Percentiles rank a stretch among this genome's conserved stretches.
phyloP scores from a whole-genome alignment of 2,113 vertebrate genomes.

The Tiliqua scincoides region DNA sequence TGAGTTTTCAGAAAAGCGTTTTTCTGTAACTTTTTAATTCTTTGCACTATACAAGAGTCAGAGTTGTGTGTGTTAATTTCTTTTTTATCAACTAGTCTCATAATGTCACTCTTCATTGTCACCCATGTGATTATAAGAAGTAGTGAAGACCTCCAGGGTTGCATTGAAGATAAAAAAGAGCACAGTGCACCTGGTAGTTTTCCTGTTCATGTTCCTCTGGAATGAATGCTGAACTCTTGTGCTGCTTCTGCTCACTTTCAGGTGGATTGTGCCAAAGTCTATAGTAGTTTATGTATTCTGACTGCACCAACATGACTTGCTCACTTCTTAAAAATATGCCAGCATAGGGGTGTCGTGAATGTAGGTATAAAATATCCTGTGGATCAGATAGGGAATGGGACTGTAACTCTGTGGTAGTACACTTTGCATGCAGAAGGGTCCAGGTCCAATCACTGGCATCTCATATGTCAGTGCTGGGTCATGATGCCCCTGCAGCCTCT shows the following conservation, averaged over 20 bases:
- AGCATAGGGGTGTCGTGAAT: not conserved
- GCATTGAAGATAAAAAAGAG: not conserved
- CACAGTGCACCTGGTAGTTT: not conserved
- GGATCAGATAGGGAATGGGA: not conserved
- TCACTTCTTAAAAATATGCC: not conserved
- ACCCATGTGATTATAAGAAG: too few relatives aligned
- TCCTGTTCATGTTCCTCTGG: not conserved
- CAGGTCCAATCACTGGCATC: too few relatives aligned
- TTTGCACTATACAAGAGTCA: not conserved
- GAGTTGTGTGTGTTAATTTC: not conserved
- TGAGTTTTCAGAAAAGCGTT: conserved; percentile 2
- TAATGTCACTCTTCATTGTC: too few relatives aligned
- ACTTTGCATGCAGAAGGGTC: too few relatives aligned
- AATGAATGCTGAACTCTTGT: not conserved
- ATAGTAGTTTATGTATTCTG: not conserved
- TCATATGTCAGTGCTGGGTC: too few relatives aligned
- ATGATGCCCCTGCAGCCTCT: too few relatives aligned
- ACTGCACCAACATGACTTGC: not conserved
- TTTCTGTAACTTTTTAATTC: not conserved
- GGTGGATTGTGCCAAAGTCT: not conserved
- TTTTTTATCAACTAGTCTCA: not conserved
- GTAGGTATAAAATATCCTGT: not conserved
- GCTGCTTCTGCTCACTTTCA: not conserved
- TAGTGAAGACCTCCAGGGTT: not conserved
- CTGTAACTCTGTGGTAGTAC: too few relatives aligned